Evolutionary conservation across 2,113 vertebrate species (phyloP).

Genomic region (Choloepus hoffmanni): DNA sequence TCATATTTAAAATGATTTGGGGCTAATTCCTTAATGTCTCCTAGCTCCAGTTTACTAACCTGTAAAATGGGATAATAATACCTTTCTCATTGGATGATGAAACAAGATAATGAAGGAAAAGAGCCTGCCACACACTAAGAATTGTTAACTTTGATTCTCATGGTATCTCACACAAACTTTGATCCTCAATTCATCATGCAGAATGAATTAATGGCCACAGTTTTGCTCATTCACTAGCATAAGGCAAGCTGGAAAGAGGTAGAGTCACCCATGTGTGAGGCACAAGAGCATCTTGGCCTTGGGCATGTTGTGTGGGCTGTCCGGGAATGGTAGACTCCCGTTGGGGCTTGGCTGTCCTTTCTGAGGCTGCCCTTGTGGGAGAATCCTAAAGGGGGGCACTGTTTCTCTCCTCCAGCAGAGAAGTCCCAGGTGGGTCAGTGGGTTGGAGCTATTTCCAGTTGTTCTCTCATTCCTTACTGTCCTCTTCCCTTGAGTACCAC

Average conservation of each 20-base stretch:
- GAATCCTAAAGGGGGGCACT: not conserved
- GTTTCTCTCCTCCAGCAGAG: not conserved
- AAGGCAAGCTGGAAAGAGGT: slow-evolving; percentile 22
- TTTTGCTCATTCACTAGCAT: not conserved
- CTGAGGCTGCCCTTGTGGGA: not conserved
- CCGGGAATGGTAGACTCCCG: not conserved
- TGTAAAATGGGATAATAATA: slow-evolving; percentile 26
- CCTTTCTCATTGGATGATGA: not conserved
- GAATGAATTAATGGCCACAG: not conserved
- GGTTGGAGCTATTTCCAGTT: not conserved
- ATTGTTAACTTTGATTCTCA: slow-evolving; percentile 1
- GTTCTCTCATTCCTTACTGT: not conserved
- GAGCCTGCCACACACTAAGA: not conserved
- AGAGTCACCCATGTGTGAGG: not conserved
- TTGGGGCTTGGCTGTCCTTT: not conserved
- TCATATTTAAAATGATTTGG: slow-evolving; percentile 29
- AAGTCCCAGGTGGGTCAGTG: not conserved
- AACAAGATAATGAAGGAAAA: not conserved
- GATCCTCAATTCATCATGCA: not conserved
- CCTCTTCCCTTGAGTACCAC: not conserved
- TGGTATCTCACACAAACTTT: not conserved
- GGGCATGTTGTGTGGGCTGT: not conserved
- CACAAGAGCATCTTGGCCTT: not conserved
- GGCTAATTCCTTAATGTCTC: slow-evolving; percentile 35
- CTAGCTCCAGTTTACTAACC: not conserved